phyloP scores from a whole-genome alignment of 2,113 vertebrate genomes.

The Ptilonorhynchus violaceus region DNA sequence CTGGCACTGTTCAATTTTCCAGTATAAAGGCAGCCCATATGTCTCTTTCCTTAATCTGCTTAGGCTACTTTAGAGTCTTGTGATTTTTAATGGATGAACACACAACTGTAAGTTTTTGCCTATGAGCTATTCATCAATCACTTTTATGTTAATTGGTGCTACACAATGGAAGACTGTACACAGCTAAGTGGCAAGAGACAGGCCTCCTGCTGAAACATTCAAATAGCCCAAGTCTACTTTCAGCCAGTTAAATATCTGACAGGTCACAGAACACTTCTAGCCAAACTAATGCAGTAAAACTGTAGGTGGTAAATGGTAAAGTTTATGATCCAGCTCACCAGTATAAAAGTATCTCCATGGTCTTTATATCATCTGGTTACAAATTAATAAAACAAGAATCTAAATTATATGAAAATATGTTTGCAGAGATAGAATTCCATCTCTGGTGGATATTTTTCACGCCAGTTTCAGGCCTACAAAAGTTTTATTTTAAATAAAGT shows the following conservation, averaged over 20 bases:
- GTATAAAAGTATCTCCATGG: not conserved
- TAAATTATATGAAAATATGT: not conserved
- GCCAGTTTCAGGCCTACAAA: not conserved
- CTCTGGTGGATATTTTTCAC: not conserved
- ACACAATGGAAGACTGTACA: not conserved
- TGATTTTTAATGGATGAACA: not conserved
- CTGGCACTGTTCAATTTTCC: not conserved
- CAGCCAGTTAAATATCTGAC: constrained; percentile 35
- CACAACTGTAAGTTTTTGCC: constrained; percentile 22
- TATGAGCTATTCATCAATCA: constrained; percentile 45
- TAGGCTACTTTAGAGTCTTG: constrained; percentile 35
- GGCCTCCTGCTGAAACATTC: constrained; percentile 57
- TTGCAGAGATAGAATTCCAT: not conserved
- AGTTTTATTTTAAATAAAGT: not conserved
- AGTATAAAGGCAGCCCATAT: not conserved
- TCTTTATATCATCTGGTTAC: not conserved
- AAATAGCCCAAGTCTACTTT: constrained; percentile 45
- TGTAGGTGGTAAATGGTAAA: constrained; percentile 28
- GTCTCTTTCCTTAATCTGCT: constrained; percentile 41
- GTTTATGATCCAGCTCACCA: constrained; percentile 12
- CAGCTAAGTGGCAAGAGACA: constrained; percentile 42
- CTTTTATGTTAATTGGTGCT: constrained; percentile 59
- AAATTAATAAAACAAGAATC: constrained; percentile 22
- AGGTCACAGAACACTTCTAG: constrained; percentile 20
- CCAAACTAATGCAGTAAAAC: constrained; percentile 36